Evolutionary conservation across 2,888 invertebrate genomes (phyloP), one percentile per base, ranked within the genome.

Genomic region (Leptinotarsa juncta): DNA sequence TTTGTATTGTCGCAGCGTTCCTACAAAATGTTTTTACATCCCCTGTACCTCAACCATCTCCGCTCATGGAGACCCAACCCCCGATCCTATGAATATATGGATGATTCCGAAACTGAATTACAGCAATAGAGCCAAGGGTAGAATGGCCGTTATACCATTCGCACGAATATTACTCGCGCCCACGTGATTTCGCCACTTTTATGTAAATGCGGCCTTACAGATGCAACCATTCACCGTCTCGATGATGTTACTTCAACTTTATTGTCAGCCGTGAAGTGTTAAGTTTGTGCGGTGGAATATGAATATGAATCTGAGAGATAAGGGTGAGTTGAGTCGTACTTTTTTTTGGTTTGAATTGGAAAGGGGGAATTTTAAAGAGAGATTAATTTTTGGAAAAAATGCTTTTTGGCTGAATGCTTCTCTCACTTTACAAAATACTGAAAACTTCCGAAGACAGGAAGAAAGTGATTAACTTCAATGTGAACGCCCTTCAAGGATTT

Each of bases 51-150:
- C 42, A 42, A 42, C 10, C n/a, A 15, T 26, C 65, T 32, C 62
- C 73, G 70, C 69, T 69, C 18, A 67, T 65, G 71, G 57, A 23
- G 18, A 62, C 48, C 70, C 71, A 71, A 23, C 53, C 70, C 71
- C 78, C 75, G 77, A 73, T 71, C 15, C 81, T 80, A 86, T 86
- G 86, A 86, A 86, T 86, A 86, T 86, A 86, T 86, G 86, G 85
- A 87, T 87, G 87, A 86, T 84, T 86, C 83, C 75, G 82, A 86
- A 86, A 87, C 86, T 86, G 84, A 86, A 87, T 87, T 87, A 86
- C 86, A 83, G 83, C 74, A 75, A 76, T 73, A 77, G 71, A 72
- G 70, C 74, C 53, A 69, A 71, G 71, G 75, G 70, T 68, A 68
- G 73, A 73, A 68, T 72, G 73, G 74, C 73, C 80, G 81, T 83